Conservation (phyloP, 2,113 vertebrate species). For the Crotalus horridus region DNA sequence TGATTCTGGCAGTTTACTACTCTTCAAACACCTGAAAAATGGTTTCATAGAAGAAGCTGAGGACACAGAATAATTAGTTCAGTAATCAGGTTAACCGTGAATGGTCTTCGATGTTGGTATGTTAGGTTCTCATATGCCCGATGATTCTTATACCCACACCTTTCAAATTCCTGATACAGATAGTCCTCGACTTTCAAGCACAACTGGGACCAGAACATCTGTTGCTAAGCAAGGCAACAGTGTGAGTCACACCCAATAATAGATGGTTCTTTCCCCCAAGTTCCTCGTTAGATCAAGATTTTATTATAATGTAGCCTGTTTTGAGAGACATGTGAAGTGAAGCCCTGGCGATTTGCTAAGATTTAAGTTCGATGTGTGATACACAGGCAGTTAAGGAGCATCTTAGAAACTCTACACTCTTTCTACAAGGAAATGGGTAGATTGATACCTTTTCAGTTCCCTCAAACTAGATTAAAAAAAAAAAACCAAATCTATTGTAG, state of each 20-base stretch:
- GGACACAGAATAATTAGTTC: not conserved
- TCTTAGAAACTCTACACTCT: not conserved
- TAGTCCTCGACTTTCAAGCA: not conserved
- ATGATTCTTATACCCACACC: not conserved
- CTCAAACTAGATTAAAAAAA: too few relatives aligned
- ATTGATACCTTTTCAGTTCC: not conserved
- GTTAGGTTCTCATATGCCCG: not conserved
- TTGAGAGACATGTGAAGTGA: not conserved
- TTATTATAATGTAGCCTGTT: not conserved
- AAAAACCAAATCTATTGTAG: fast-evolving
- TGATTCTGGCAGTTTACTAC: too few relatives aligned
- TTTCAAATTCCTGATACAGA: not conserved
- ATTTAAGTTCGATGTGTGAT: not conserved
- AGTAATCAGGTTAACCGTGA: not conserved
- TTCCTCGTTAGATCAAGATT: not conserved
- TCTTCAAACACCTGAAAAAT: not conserved
- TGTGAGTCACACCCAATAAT: not conserved
- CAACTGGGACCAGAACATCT: not conserved
- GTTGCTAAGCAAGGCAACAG: not conserved
- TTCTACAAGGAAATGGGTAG: not conserved
- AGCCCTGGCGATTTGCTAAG: not conserved
- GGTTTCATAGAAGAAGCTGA: not conserved
- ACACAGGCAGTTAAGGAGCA: not conserved
- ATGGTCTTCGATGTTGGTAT: not conserved
- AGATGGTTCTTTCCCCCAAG: not conserved